A percentile compares a stretch with the other conserved stretches of the same genome.
These are phyloP conservation scores for Trinorchestia longiramus DNA, from an alignment of 1,140 invertebrate species.

Conservation along the genomic window DNA sequence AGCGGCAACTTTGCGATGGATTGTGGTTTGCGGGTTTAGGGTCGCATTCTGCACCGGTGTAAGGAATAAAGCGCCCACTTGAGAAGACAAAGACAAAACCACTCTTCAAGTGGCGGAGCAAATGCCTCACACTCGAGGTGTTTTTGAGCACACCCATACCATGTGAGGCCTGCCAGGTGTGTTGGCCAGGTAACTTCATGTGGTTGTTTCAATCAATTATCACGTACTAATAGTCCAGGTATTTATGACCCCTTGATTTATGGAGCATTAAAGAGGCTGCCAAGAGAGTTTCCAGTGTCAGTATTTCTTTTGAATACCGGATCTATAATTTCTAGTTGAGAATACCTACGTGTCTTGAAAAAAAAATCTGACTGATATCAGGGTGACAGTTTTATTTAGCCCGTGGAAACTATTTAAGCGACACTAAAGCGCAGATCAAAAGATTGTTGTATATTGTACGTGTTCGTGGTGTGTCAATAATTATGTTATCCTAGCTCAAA, in stretches of 20 bases:
- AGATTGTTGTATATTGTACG: neutral
- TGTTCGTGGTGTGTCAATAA: neutral
- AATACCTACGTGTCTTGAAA: neutral
- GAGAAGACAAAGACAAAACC: conserved; percentile 49
- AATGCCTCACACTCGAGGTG: conserved; percentile 33
- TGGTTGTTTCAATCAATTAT: neutral
- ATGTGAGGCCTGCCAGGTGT: neutral
- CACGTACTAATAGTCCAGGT: neutral
- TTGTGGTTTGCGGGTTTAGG: conserved; percentile 22
- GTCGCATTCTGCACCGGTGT: neutral
- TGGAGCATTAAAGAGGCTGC: neutral
- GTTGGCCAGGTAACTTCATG: conserved; percentile 11
- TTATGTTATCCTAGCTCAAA: neutral
- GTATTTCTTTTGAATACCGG: neutral
- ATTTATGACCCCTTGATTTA: neutral
- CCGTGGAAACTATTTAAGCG: neutral
- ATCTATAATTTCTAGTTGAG: neutral
- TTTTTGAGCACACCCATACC: neutral
- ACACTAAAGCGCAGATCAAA: neutral
- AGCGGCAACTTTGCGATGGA: neutral
- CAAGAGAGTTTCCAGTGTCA: neutral
- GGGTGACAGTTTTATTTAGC: too few species aligned
- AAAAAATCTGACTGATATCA: neutral
- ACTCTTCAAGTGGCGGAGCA: neutral
- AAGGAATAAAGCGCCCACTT: conserved; percentile 12